These are phyloP conservation scores for Dicrostonyx torquatus DNA, from an alignment of 2,797 vertebrate genomes.

Conservation along the genomic window DNA sequence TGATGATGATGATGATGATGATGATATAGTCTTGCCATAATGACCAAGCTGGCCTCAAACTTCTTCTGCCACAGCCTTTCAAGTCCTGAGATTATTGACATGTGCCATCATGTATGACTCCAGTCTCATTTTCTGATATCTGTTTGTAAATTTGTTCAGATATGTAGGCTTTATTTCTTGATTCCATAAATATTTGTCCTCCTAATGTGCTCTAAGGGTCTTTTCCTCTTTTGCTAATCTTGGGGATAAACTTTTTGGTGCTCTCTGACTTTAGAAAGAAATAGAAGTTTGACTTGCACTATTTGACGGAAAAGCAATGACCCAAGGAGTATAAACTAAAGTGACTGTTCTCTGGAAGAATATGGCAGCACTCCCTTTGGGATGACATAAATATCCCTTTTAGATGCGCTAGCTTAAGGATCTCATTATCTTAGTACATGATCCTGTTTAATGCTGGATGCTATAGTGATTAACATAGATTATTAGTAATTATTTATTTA, in stretches of 20 bases:
- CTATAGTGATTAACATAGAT: background rate
- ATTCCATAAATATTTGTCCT: background rate
- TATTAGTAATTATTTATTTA: slow-evolving; percentile 3
- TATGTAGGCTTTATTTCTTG: background rate
- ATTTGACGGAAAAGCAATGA: background rate
- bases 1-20: background rate
- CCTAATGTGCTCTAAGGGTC: background rate
- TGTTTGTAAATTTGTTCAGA: slow-evolving; percentile 15
- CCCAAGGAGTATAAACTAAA: background rate
- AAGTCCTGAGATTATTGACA: background rate
- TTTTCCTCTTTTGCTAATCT: background rate
- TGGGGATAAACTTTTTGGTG: background rate
- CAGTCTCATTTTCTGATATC: background rate
- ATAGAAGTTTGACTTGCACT: background rate
- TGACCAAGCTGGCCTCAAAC: background rate
- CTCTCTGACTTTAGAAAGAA: background rate
- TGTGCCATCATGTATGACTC: background rate
- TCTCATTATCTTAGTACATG: background rate
- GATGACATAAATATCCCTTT: background rate
- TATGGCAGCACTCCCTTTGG: background rate
- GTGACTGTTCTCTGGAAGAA: background rate
- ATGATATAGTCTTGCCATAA: background rate
- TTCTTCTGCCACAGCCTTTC: background rate
- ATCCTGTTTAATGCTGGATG: background rate
- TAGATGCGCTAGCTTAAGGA: background rate